Percentiles rank a stretch among this genome's conserved stretches.
Evolutionary conservation across 2,888 invertebrate genomes (phyloP).

Genomic region (Eupithecia insigniata): DNA sequence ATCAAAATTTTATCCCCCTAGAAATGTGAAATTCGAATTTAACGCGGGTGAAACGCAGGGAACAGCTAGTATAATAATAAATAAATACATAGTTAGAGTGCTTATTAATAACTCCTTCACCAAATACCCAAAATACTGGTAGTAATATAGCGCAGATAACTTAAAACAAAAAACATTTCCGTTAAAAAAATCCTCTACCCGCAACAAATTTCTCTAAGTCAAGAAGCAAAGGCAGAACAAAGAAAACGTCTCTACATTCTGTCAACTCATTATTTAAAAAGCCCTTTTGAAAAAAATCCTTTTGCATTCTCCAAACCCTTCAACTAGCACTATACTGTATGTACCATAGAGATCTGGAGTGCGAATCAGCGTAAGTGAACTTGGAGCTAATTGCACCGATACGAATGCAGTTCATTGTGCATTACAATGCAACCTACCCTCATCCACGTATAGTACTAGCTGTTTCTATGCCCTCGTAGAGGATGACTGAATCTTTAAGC

Average conservation of each 20-base stretch:
- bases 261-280: slow-evolving; percentile 4
- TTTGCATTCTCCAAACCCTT: not conserved
- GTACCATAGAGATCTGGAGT: not conserved
- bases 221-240: not conserved
- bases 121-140: not conserved
- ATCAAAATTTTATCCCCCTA: too few species aligned
- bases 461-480: slow-evolving; percentile 14
- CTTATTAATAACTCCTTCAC: not conserved
- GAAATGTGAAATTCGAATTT: too few species aligned
- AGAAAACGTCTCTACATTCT: not conserved
- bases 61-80: too few species aligned
- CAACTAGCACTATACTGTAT: not conserved
- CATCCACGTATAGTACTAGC: slow-evolving; percentile 15
- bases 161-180: not conserved
- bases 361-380: slow-evolving; percentile 29
- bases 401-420: slow-evolving; percentile 33
- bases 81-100: not conserved
- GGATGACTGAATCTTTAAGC: not conserved
- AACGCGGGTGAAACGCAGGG: too few species aligned
- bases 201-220: not conserved
- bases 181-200: not conserved
- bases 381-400: slow-evolving; percentile 32
- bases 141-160: not conserved
- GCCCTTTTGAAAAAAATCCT: not conserved
- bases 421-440: slow-evolving; percentile 29